Base-by-base conservation (phyloP, 2,888 invertebrate species). In the Podotricha telesiphe region DNA sequence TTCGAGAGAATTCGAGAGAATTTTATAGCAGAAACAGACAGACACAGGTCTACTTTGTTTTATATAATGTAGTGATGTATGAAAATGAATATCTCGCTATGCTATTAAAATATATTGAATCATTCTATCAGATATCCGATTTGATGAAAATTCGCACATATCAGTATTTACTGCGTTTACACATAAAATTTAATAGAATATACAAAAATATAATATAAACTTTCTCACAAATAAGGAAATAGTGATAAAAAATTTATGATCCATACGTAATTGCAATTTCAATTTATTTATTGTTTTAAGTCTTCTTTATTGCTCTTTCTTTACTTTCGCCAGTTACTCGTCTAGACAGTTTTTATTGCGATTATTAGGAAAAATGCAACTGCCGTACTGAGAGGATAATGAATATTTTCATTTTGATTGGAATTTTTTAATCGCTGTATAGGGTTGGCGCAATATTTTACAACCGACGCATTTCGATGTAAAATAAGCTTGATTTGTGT, bases 271-370 rank as follows among this genome's bases (percentile, higher is more conserved):
- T 62, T 17, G 61, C 28, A 28, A 48, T 62, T 62, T 48, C 61
- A 48, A 62, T 37, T 62, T 47, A 62, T 62, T 62, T 62, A 48
- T 62, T 48, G 61, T 17, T 62, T 19, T 48, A 17, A 13, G 17
- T 48, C 45, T 28, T 1, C 28, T 47, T 62, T 45, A 47, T 48
- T 62, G 48, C 34, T 48, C 19, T 47, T 28, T 48, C 19, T 47
- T 28, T 37, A 34, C 15, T 48, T 56, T 40, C 19, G 34, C 37
- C 17, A 37, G 34, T 34, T 37, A n/a, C 48, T 19, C 34, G 62
- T 50, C 48, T 62, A 62, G 62, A 62, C 62, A 50, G 47, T 19
- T 62, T 62, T 62, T 62, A 61, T 61, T 61, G 34, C 48, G 34
- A 48, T 62, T 62, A 62, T 62, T 37, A 62, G 37, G 37, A 62